Conservation (phyloP, 2,797 vertebrate species). For the Diglossa cyanea region DNA sequence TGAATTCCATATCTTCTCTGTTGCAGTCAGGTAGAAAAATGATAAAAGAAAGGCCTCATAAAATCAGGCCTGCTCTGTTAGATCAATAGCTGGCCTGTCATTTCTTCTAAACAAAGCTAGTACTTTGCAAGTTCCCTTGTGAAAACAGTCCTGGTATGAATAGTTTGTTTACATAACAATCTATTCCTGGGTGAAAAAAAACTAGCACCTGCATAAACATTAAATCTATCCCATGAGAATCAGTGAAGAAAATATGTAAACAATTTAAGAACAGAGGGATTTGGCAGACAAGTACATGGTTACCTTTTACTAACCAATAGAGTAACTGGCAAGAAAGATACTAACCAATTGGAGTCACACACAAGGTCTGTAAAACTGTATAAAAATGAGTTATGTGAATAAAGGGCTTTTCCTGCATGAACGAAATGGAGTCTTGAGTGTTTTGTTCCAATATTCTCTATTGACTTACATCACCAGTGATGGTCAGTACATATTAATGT, state of each 20-base stretch:
- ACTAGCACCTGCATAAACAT: background rate
- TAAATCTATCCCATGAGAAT: background rate
- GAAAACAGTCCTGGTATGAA: background rate
- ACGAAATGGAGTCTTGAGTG: background rate
- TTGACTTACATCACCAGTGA: background rate
- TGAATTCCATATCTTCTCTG: background rate
- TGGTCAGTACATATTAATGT: rapidly evolving
- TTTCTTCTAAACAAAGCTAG: background rate
- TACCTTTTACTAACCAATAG: background rate
- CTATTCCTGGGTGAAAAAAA: background rate
- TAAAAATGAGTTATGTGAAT: background rate
- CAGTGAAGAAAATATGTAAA: background rate
- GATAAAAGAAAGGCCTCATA: background rate
- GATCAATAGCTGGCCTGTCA: background rate
- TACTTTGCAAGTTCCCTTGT: background rate
- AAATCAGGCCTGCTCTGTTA: background rate
- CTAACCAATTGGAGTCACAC: background rate
- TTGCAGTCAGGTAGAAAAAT: background rate
- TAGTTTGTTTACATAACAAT: background rate
- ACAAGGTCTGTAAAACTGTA: background rate
- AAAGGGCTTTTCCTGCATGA: background rate
- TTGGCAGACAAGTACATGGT: background rate
- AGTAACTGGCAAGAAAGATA: background rate
- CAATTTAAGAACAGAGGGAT: background rate
- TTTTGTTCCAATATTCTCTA: background rate